Percentiles rank a stretch among this genome's conserved stretches.
phyloP scores from a whole-genome alignment of 2,113 vertebrate species.

The Athene cunicularia region DNA sequence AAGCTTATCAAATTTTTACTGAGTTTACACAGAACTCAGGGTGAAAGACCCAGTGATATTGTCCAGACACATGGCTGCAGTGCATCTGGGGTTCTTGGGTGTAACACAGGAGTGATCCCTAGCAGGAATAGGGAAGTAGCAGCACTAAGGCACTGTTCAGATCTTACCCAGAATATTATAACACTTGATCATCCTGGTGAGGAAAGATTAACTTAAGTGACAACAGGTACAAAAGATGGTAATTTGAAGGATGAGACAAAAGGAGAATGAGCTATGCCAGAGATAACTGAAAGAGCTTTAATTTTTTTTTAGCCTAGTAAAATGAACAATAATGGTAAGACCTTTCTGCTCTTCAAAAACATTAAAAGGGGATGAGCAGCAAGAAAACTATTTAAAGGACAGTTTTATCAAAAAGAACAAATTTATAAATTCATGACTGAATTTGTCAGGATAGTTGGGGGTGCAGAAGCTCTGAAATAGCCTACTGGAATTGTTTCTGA shows the following conservation, averaged over 20 bases:
- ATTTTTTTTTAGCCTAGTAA: not conserved
- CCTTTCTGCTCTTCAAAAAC: not conserved
- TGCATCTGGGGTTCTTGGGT: not conserved
- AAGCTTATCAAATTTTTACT: not conserved
- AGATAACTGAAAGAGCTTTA: not conserved
- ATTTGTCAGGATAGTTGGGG: not conserved
- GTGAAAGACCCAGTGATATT: not conserved
- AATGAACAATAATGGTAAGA: not conserved
- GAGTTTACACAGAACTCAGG: not conserved
- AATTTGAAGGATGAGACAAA: slow-evolving; percentile 3
- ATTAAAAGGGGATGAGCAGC: not conserved
- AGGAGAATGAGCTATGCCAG: not conserved
- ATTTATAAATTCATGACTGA: not conserved
- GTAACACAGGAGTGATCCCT: not conserved
- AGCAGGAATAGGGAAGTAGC: not conserved
- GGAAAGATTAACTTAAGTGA: not conserved
- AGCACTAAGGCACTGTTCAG: not conserved
- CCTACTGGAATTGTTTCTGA: not conserved
- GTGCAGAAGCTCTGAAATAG: not conserved
- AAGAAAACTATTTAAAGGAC: not conserved
- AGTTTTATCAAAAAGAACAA: not conserved
- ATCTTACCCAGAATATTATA: not conserved
- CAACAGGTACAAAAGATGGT: not conserved
- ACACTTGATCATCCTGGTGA: not conserved
- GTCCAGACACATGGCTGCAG: rapidly evolving